These are phyloP conservation scores for Plagodis dolabraria DNA, from an alignment of 2,888 invertebrate genomes.

Conservation along the genomic window DNA sequence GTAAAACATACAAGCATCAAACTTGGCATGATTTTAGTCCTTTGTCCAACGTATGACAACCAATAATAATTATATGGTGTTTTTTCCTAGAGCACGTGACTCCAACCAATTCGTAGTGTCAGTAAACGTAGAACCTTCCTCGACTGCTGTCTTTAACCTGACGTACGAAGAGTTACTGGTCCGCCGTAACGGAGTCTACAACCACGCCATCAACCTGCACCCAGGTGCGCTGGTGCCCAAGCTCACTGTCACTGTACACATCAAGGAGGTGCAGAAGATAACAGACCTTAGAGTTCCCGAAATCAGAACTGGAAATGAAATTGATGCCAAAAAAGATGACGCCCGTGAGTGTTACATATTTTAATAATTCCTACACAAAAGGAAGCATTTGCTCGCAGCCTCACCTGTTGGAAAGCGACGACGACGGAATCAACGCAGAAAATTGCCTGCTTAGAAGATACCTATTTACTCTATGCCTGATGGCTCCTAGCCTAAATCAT, in stretches of 20 bases:
- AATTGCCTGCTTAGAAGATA: no score
- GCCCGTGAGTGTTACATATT: conserved; percentile 59
- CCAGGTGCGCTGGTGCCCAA: conserved; percentile 88
- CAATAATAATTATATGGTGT: no score
- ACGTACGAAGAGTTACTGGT: conserved; percentile 90
- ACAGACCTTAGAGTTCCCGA: conserved; percentile 86
- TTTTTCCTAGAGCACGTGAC: conserved; percentile 84
- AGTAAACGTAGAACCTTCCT: conserved; percentile 87
- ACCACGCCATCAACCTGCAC: conserved; percentile 88
- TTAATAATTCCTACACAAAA: no score
- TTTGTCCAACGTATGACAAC: no score
- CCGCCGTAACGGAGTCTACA: conserved; percentile 87
- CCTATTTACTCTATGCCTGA: no score
- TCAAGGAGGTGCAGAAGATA: conserved; percentile 86
- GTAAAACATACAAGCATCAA: no score
- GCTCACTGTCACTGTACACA: conserved; percentile 86
- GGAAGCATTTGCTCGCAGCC: no score
- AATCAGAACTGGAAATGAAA: conserved; percentile 87
- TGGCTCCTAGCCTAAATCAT: no score
- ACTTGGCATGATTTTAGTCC: no score
- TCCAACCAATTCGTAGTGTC: conserved; percentile 89
- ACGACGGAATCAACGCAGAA: no score
- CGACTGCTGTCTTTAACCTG: conserved; percentile 87
- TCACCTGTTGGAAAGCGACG: no score
- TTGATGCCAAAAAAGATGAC: conserved; percentile 80